Evolutionary conservation across 92 coral and sea anemone genomes (phyloP).

Genomic region (Porites lobata): DNA sequence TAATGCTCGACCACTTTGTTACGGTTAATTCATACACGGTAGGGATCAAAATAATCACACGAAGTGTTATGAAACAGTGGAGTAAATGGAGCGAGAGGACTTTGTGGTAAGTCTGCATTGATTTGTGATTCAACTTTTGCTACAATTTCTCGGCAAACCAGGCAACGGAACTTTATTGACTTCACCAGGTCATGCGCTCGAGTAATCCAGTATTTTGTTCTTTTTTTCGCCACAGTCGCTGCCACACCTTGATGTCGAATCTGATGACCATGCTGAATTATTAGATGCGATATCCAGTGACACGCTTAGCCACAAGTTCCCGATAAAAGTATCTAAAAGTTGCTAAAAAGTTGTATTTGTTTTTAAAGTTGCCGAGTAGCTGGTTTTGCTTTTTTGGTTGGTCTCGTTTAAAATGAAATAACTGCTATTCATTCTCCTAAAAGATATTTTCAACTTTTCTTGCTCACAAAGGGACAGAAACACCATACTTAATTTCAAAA

Average conservation of each 20-base stretch:
- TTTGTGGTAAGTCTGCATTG: constrained; percentile 46
- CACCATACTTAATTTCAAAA: too few relatives aligned
- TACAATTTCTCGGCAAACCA: constrained; percentile 40
- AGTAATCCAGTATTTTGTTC: constrained; percentile 55
- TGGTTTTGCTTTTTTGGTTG: too few relatives aligned
- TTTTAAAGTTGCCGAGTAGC: too few relatives aligned
- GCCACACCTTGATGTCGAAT: constrained; percentile 43
- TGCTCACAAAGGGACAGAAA: too few relatives aligned
- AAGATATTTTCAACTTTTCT: too few relatives aligned
- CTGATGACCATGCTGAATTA: constrained; percentile 36
- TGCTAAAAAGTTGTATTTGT: too few relatives aligned
- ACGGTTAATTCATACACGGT: constrained; percentile 20
- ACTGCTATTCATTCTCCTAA: too few relatives aligned
- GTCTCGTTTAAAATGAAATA: too few relatives aligned
- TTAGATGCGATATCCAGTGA: constrained; percentile 52
- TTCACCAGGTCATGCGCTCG: constrained; percentile 46
- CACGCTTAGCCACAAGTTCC: too few relatives aligned
- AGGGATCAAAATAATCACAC: constrained; percentile 61
- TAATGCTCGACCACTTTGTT: constrained; percentile 28
- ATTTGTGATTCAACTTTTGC: constrained; percentile 39
- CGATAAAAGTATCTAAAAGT: too few relatives aligned
- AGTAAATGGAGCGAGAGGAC: constrained; percentile 41
- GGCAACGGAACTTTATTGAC: constrained; percentile 41
- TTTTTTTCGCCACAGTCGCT: constrained; percentile 59
- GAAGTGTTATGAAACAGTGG: constrained; percentile 39